phyloP scores from a whole-genome alignment of 2,888 invertebrate species.

The Eristalinus aeneus region DNA sequence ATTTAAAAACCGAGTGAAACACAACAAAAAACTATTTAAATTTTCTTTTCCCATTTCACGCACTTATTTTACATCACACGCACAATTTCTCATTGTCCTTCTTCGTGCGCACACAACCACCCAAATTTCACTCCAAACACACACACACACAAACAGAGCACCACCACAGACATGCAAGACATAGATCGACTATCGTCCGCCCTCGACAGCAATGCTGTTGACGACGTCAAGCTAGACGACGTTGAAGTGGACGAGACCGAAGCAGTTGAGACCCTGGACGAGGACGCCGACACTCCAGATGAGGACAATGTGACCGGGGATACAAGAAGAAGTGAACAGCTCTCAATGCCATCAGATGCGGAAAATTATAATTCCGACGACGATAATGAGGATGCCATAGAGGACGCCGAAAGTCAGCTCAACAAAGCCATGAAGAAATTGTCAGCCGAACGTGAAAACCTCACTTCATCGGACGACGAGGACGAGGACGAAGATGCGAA shows the following conservation, averaged over 20 bases:
- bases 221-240: slow-evolving; percentile 52
- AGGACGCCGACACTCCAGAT: slow-evolving; percentile 26
- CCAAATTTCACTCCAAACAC: not conserved
- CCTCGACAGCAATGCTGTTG: slow-evolving; percentile 54
- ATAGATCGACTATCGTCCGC: slow-evolving; percentile 42
- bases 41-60: slow-evolving; percentile 67
- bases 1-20: not conserved
- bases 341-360: slow-evolving; percentile 61
- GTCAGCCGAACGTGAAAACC: slow-evolving; percentile 74
- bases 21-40: slow-evolving; percentile 17
- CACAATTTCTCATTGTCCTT: slow-evolving; percentile 37
- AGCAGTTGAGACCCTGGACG: slow-evolving; percentile 39
- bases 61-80: slow-evolving; percentile 46
- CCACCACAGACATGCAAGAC: slow-evolving; percentile 65
- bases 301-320: slow-evolving; percentile 33
- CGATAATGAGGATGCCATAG: slow-evolving; percentile 69
- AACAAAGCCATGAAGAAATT: slow-evolving; percentile 16
- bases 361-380: slow-evolving; percentile 12
- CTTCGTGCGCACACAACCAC: slow-evolving; percentile 14
- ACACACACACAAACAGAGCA: slow-evolving; percentile 37
- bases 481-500: slow-evolving; percentile 70
- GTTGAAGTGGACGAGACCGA: slow-evolving; percentile 47
- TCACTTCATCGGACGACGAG: slow-evolving; percentile 76
- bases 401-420: slow-evolving; percentile 20
- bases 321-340: slow-evolving; percentile 57